These are phyloP conservation scores for Sclerurus mexicanus DNA, from an alignment of 2,113 vertebrate species.

Conservation along the genomic window DNA sequence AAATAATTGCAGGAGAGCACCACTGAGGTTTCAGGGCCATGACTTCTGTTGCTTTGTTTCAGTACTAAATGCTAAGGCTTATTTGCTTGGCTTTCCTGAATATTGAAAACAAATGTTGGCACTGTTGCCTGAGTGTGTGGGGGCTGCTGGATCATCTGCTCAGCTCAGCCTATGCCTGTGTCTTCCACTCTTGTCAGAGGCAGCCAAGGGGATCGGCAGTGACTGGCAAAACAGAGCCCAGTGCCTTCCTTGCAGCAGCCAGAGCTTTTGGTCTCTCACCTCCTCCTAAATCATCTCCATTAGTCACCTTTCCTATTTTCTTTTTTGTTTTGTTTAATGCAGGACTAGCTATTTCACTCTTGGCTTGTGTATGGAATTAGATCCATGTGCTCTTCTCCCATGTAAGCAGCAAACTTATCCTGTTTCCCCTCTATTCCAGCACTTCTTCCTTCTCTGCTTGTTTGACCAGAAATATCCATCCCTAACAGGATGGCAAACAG, in stretches of 20 bases:
- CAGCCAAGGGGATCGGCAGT: background rate
- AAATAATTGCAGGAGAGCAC: conserved; percentile 44
- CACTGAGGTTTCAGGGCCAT: background rate
- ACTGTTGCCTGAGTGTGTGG: background rate
- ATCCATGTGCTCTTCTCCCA: background rate
- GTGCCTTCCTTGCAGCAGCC: fast-evolving
- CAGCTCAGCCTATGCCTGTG: fast-evolving
- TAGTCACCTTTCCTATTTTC: background rate
- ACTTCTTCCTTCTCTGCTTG: background rate
- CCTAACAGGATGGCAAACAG: background rate
- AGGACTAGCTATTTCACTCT: background rate
- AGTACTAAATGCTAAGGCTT: background rate
- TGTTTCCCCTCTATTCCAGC: background rate
- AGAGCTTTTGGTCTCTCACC: background rate
- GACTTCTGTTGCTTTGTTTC: conserved; percentile 13
- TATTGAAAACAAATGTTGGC: conserved; percentile 40
- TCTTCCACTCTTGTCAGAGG: background rate
- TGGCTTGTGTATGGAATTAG: background rate
- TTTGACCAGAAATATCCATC: background rate
- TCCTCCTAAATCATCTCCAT: background rate
- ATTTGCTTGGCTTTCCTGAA: background rate
- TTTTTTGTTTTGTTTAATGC: background rate
- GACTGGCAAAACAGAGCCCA: background rate
- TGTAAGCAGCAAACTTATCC: background rate
- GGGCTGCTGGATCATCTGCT: background rate